Base-by-base conservation (phyloP, 2,888 invertebrate genomes). In the Andrena praecox region DNA sequence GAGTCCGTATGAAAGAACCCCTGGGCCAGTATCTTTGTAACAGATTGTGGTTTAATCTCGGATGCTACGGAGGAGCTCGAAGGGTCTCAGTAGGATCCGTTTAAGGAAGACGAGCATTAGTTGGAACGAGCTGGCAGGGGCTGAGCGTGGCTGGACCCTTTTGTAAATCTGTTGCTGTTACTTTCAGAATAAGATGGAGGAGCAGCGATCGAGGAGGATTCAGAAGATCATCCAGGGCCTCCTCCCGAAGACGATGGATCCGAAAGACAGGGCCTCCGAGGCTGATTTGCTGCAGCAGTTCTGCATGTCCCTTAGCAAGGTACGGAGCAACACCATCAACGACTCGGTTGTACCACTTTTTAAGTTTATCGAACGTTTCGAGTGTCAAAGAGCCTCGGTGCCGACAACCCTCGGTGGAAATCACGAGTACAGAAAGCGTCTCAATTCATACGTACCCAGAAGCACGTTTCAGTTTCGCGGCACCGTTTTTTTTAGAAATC, bases 261-360 rank as follows among this genome's bases (percentile, higher is more conserved):
- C 91, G 7, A 90, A 90, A 76, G 91, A 94, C 72, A 90, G 93
- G 80, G 91, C 91, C n/a, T 91, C 91, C 69, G 94, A 94, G 85
- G 91, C 91, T 27, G 94, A 94, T 87, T 91, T 93, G 77, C 91
- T 94, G 69, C 88, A 94, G 73, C 92, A 94, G 64, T 94, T 94
- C 88, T 94, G 94, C 54, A 91, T 93, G 77, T 93, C 93, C 80
- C 92, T 94, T 60, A 93, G 91, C 77, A 94, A 94, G 93, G 94
- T 94, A 88, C 82, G 3, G 5, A 27, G 5, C 1, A 59, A 31
- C 16, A 33, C 35, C 8, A 24, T 48, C n/a, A 12, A 12, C 12
- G 2, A 3, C 6, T 2, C 16, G 24, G 5, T 20, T 8, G 2
- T 4, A 0, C 12, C 12, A n/a, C 7, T 16, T 42, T 20, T 20